Base-by-base conservation (phyloP, 2,888 invertebrate species). In the Hedychridium roseum region DNA sequence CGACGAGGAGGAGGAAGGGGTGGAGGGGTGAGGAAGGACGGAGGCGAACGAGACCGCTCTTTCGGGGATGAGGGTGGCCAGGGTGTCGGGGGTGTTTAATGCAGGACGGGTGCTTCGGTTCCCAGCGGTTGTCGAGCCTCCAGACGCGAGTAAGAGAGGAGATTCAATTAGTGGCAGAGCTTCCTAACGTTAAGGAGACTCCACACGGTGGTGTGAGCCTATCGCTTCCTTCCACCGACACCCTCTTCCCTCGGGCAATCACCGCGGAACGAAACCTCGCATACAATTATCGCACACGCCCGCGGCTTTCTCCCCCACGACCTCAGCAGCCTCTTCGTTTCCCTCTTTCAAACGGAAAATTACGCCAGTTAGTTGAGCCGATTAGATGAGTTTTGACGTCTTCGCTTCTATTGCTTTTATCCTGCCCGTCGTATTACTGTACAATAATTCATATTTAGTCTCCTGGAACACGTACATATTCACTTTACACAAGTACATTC, bases 101-200 rank as follows among this genome's bases (percentile, higher is more conserved):
- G 76, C 76, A 76, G 73, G 70, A 76, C 76, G 73, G 73, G 76
- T 76, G 76, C 71, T 74, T 58, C 52, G 68, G 75, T 76, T 76
- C 76, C 76, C 76, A 76, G 76, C 75, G 70, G 73, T 75, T 73
- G 76, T 70, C 70, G 74, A 71, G 69, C 70, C 67, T 73, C 63
- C 68, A 75, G 70, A 73, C 73, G 70, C 74, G 72, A 75, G 71
- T 74, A 76, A 76, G 75, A 75, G 76, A 76, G 74, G 73, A 73
- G 76, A 76, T 76, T 76, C 76, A 76, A 76, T 76, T 76, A 76
- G 76, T 66, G 74, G 74, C 76, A 74, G 74, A 76, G 76, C 76
- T 76, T 76, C 73, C 72, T 71, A 74, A 74, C 73, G 68, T 76
- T 76, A 74, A 74, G 76, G 76, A 70, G 69, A 66, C 71, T 73